Percentiles rank a stretch among this genome's conserved stretches.
Evolutionary conservation across 2,888 invertebrate genomes (phyloP).

Genomic region (Actias luna): DNA sequence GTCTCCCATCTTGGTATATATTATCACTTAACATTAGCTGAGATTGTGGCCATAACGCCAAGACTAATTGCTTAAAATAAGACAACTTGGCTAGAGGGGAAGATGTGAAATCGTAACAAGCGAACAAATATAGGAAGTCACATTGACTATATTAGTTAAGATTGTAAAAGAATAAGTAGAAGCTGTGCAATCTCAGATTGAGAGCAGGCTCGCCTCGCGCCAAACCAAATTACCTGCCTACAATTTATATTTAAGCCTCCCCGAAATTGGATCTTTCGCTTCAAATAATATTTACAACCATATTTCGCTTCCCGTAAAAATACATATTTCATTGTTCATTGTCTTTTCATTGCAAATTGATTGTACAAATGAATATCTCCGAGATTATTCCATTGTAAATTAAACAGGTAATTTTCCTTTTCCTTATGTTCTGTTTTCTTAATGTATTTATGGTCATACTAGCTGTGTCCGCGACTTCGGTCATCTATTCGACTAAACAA

Average conservation of each 20-base stretch:
- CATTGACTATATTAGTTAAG: no score
- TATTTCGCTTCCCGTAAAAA: background rate
- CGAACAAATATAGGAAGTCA: no score
- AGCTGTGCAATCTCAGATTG: background rate
- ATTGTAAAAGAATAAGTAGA: background rate
- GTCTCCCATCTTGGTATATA: no score
- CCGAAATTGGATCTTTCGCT: conserved; percentile 5
- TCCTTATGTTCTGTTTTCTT: background rate
- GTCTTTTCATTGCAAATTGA: conserved; percentile 1
- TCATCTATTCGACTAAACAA: no score
- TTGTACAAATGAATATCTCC: background rate
- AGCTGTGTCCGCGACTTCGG: background rate
- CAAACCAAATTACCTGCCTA: conserved; percentile 1
- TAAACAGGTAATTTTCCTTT: background rate
- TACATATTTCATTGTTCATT: conserved; percentile 7
- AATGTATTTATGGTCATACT: background rate
- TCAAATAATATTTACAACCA: conserved; percentile 5
- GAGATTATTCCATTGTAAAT: background rate
- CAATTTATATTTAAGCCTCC: conserved; percentile 1
- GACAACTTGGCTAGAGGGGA: no score
- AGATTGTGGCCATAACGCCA: no score
- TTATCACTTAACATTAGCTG: no score
- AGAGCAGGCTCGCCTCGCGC: background rate
- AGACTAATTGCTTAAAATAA: no score
- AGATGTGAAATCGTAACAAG: no score